Base-by-base conservation (phyloP, 2,888 invertebrate genomes). In the Drosophila neoperkinsi region DNA sequence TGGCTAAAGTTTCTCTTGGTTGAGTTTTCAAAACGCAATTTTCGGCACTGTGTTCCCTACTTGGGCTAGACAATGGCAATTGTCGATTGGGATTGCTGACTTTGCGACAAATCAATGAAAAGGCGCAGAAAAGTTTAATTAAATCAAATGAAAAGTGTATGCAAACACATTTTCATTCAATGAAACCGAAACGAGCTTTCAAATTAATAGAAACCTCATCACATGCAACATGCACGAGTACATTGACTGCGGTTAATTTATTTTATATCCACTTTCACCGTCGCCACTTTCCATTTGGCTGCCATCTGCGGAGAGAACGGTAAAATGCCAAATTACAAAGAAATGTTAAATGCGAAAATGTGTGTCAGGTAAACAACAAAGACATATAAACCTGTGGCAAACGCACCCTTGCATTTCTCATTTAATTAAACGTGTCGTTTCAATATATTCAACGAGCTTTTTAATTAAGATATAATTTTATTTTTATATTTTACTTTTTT, bases 381-480 rank as follows among this genome's bases (percentile, higher is more conserved):
- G 11, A 58, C 33, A 38, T 30, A 21, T 18, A 25, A 58, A 58
- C 79, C 71, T 69, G 63, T 55, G 66, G 79, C 58, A 55, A 64
- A 50, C 55, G 67, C 52, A 33, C 61, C 59, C 67, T 76, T 74
- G 69, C 59, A 68, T 69, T 61, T 67, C 51, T 55, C 49, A 68
- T 70, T 75, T 83, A 86, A 83, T 83, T 88, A 73, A 81, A 84
- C 84, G 61, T 57, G 59, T 57, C 57, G 53, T 73, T 77, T 73
- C 65, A 59, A 65, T 69, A 67, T 49, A 46, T 62, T 73, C 33
- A 31, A 52, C 52, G 41, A 34, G n/a, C 51, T 64, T 81, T 85
- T 86, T 88, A 85, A 85, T 86, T 88, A 86, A 88, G 84, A 74
- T 58, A 82, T 79, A 77, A 73, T 57, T 74, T 75, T 60, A 25